A percentile compares a stretch with the other conserved stretches of the same genome.
Evolutionary conservation across 2,888 invertebrate species (phyloP).

Genomic region (Cephus pulcher): DNA sequence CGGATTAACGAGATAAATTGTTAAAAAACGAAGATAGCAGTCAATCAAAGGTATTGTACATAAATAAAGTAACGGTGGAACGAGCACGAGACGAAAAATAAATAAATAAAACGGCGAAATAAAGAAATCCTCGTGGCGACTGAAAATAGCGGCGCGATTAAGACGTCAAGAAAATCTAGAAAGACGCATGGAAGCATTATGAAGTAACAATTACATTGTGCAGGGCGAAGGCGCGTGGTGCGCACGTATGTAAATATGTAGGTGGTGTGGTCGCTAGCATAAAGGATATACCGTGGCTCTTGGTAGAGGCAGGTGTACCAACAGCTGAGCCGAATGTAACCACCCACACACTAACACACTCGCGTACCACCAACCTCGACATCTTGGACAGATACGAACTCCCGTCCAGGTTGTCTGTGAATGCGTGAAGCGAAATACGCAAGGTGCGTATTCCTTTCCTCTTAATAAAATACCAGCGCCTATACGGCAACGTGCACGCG

Average conservation of each 20-base stretch:
- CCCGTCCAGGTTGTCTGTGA: background rate
- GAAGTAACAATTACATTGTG: slow-evolving; percentile 59
- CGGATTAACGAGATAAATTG: background rate
- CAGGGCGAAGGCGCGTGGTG: slow-evolving; percentile 34
- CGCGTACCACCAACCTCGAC: background rate
- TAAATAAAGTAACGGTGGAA: background rate
- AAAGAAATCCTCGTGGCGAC: background rate
- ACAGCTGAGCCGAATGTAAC: slow-evolving; percentile 51
- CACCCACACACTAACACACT: slow-evolving; percentile 46
- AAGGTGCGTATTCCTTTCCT: slow-evolving; percentile 18
- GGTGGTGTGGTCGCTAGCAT: background rate
- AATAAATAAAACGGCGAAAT: background rate
- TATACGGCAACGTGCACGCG: background rate
- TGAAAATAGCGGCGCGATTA: slow-evolving; percentile 26
- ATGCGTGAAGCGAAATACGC: slow-evolving; percentile 6
- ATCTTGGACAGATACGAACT: slow-evolving; percentile 19
- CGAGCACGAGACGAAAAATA: background rate
- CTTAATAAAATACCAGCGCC: background rate
- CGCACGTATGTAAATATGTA: slow-evolving; percentile 48
- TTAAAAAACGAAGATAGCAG: background rate
- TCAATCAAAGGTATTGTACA: background rate
- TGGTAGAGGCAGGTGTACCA: slow-evolving; percentile 49
- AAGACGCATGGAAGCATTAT: slow-evolving; percentile 42
- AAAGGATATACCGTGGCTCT: background rate
- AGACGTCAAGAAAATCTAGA: slow-evolving; percentile 41